Evolutionary conservation across 2,113 vertebrate species (phyloP), one percentile per base, ranked within the genome.

Genomic region (Albula glossodonta): DNA sequence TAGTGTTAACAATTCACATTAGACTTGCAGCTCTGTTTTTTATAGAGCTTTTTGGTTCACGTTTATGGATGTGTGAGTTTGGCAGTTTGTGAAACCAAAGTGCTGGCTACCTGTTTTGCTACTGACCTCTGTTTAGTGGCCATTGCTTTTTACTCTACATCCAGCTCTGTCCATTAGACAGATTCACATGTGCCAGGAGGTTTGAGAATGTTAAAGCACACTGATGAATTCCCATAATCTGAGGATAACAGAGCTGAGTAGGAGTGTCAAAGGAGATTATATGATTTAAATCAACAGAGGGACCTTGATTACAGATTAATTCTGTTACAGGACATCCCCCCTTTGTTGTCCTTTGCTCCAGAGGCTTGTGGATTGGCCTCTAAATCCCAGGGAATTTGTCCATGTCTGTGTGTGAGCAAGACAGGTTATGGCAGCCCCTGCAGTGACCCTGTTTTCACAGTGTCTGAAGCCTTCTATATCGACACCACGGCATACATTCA

Each of bases 181-280:
- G 70, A 31, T 13, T 74, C 8, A 70, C 70, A 31, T 74, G 70
- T 25, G 70, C 17, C 17, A 2, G 70, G 8, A n/a, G 70, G 70
- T 19, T 25, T n/a, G 10, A n/a, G 9, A 10, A 74, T 22, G 70
- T 74, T 74, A n/a, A 74, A 74, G 8, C 70, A 3, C 70, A n/a
- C 70, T 74, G 70, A 74, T 74, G 70, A 74, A 5, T 74, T 74
- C 31, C 70, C n/a, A 31, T 74, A 74, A 74, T 74, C 70, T 74
- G 22, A 74, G n/a, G 70, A 31, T 74, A 31, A 74, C n/a, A 2
- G 25, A 25, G 25, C 22, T 25, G 70, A 31, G 70, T 25, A 11
- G 70, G 70, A 70, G 63, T n/a, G 63, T 70, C 63, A 70, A 8
- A 70, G 63, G 17, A 70, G 63, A 74, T 74, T 74, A 74, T 74